phyloP scores from a whole-genome alignment of 2,113 vertebrate genomes.

The Anser brachyrhynchus region DNA sequence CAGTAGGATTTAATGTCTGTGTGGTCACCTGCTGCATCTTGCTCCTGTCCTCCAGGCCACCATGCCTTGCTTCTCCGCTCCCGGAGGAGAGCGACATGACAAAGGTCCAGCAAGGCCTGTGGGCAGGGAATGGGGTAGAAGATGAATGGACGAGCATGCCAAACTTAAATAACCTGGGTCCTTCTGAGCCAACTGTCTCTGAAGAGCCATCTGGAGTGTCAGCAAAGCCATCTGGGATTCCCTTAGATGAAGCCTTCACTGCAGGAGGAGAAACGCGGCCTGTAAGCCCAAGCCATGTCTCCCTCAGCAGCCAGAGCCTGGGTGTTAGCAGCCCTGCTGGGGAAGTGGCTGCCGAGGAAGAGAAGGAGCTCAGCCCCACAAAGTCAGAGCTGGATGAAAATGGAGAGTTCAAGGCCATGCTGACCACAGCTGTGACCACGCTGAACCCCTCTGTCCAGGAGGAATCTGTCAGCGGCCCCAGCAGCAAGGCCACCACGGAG shows the following conservation, averaged over 20 bases:
- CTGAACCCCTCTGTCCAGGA: not conserved
- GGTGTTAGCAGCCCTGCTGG: not conserved
- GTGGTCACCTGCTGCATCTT: conserved; percentile 71
- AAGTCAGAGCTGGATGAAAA: conserved; percentile 10
- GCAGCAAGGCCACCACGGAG: not conserved
- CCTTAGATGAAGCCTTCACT: not conserved
- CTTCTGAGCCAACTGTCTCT: conserved; percentile 20
- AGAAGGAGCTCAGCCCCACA: conserved; percentile 6
- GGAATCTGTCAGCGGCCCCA: not conserved
- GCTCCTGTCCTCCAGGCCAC: conserved; percentile 37
- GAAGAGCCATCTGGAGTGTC: conserved; percentile 20
- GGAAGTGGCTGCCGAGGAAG: not conserved
- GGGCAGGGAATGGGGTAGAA: conserved; percentile 13
- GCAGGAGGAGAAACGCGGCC: not conserved
- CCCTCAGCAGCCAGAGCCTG: not conserved
- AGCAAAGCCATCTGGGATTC: not conserved
- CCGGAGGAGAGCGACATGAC: not conserved
- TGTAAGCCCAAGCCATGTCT: not conserved
- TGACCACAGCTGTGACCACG: conserved; percentile 13
- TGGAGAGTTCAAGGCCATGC: not conserved
- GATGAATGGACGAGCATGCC: not conserved
- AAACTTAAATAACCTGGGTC: not conserved
- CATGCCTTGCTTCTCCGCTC: conserved; percentile 54
- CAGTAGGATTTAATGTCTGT: not conserved
- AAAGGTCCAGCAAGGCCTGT: not conserved